Percentiles rank a stretch among this genome's conserved stretches.
Conservation (phyloP, 2,797 vertebrate genomes). For the Poecilia wingei region DNA sequence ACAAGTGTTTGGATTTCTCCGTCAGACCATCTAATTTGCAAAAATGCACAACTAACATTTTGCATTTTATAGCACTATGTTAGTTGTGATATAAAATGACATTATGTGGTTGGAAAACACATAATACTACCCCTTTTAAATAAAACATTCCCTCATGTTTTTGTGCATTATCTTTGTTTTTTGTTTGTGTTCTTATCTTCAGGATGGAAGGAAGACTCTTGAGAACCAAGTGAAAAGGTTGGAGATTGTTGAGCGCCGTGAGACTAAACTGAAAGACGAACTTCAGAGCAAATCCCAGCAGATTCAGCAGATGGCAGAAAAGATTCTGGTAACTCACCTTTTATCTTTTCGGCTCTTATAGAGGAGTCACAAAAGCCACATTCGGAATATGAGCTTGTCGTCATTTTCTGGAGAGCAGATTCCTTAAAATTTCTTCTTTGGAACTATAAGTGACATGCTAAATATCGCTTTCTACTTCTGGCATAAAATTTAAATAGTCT, state of each 20-base stretch:
- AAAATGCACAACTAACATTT: no score
- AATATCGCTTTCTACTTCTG: background rate
- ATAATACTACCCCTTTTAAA: background rate
- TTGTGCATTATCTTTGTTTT: background rate
- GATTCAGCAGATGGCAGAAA: constrained; percentile 99
- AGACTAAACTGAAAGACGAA: constrained; percentile 97
- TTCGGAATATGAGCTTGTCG: constrained; percentile 41
- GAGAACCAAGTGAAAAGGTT: constrained; percentile 98
- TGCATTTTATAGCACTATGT: no score
- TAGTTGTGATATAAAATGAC: no score
- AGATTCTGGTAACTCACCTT: constrained; percentile 90
- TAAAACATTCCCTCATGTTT: background rate
- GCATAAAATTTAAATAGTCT: background rate
- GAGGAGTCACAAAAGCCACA: constrained; percentile 52
- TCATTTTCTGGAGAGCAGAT: constrained; percentile 28
- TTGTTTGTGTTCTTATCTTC: constrained; percentile 30
- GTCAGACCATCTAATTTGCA: background rate
- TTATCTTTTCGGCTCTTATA: constrained; percentile 25
- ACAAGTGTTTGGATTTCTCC: background rate
- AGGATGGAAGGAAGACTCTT: constrained; percentile 97
- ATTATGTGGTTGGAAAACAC: no score
- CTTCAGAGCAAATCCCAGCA: constrained; percentile 97
- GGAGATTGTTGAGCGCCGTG: constrained; percentile 96
- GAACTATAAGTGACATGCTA: background rate
- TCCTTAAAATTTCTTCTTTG: constrained; percentile 4